Evolutionary conservation across 2,113 vertebrate genomes (phyloP), one percentile per base, ranked within the genome.

Genomic region (Dryoscopus gambensis): DNA sequence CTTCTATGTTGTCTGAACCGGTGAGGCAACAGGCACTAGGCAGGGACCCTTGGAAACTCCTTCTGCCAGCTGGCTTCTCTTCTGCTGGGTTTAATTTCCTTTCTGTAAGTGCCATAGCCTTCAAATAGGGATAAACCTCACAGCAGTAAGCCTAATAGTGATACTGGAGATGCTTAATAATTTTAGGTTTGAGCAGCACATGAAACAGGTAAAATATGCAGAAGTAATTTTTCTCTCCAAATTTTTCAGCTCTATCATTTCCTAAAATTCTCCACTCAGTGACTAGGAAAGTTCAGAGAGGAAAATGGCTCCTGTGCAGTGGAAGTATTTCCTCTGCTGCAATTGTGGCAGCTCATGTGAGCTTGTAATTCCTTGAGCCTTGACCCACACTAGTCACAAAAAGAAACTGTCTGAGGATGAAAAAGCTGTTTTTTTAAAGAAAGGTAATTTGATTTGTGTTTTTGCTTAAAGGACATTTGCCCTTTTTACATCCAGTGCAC

Each of bases 401-500:
- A 83, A 81, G 28, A 84, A 91, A 35, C 18, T 39, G 31, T 85
- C 37, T 68, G 40, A 92, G n/a, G 56, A 62, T 0, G 1, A 64
- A 82, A 83, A 70, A 21, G 5, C 10, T 78, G 23, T 0, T 4
- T 21, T 47, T 16, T 21, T 15, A 4, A 28, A 53, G 37, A 53
- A 79, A 71, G 46, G 42, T 25, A 47, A 81, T 75, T 77, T 18
- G 4, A 60, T 52, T 80, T 23, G 15, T 89, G 16, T 15, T 86
- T 91, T 80, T 86, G 42, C 93, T 90, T 90, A 84, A 90, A 84
- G 59, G 71, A 84, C 40, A 3, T 96, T 95, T 97, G 88, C 76
- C 95, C 92, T 93, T 96, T 96, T 83, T 92, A 56, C 21, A 73
- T 93, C 80, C 83, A 92, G n/a, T 1, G 3, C 44, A 47, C 78